phyloP scores from a whole-genome alignment of 2,888 invertebrate genomes.

The Athalia rosae region DNA sequence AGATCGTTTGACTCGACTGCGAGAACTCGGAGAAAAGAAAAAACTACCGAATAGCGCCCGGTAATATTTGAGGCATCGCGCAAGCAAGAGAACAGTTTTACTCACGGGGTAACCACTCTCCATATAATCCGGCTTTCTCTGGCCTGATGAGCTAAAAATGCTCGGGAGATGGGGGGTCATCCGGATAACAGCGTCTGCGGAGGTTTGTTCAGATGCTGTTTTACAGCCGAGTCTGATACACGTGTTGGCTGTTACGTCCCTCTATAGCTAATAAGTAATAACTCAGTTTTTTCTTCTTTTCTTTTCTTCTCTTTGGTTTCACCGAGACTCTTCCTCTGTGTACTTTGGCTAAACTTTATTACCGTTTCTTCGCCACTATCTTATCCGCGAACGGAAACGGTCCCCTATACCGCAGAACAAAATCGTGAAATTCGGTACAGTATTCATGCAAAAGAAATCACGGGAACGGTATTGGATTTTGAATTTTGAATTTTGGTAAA shows the following conservation, averaged over 20 bases:
- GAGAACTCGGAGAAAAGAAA: no score
- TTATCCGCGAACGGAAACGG: background rate
- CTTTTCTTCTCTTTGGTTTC: no score
- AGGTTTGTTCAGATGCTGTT: constrained; percentile 44
- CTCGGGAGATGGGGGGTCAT: constrained; percentile 14
- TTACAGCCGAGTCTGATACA: background rate
- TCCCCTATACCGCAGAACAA: background rate
- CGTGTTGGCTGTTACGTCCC: constrained; percentile 24
- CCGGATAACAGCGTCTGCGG: constrained; percentile 24
- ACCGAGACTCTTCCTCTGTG: background rate
- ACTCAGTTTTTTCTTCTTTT: background rate
- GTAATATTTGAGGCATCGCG: background rate
- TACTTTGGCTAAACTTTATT: constrained; percentile 36
- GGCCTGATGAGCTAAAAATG: constrained; percentile 43
- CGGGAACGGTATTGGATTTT: no score
- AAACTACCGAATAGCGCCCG: background rate
- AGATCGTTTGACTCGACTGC: no score
- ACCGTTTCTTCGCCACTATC: constrained; percentile 25
- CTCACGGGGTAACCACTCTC: background rate
- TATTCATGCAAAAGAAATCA: no score
- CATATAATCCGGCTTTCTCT: constrained; percentile 23
- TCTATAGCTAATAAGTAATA: constrained; percentile 36
- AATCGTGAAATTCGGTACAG: background rate
- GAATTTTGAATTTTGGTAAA: background rate
- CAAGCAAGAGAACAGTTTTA: background rate